Base-by-base conservation (phyloP, 2,888 invertebrate genomes). In the Parelbella ahira region DNA sequence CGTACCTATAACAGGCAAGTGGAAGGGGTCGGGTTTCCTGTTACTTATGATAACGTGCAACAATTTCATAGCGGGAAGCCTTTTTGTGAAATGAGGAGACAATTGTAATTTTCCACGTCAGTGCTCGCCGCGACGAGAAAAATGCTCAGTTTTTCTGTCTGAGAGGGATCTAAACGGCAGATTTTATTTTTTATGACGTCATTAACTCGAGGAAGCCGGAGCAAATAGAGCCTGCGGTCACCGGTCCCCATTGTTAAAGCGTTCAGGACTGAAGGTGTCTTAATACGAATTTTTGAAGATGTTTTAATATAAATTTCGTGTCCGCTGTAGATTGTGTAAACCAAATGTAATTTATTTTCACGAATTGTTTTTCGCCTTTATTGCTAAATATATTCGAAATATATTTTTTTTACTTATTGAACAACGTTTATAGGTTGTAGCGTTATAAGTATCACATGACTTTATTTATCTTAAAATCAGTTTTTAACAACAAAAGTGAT, bases 171-270 rank as follows among this genome's bases (percentile, higher is more conserved):
- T 73, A 51, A 56, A 49, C 66, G 67, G 60, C 60, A 60, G 65
- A 57, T 61, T 66, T 64, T 63, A 66, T 65, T 79, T 81, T 83
- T 81, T 78, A 78, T 75, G 81, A 77, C 70, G 67, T 82, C 79
- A 82, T 83, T 83, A 84, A 75, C 67, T 69, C 48, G 59, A 81
- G 83, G 83, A 84, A 81, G 73, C 63, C 56, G 58, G 67, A 63
- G 68, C 63, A 71, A 75, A 70, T 65, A 68, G 64, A 72, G 68
- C 67, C 68, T 81, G 83, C 71, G 81, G 81, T 82, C 59, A 55
- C 48, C 30, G 47, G 41, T 50, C 3, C 11, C 4, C 19, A 30
- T 19, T 20, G 10, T 4, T n/a, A n/a, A n/a, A n/a, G n/a, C n/a
- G n/a, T n/a, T n/a, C n/a, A n/a, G n/a, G n/a, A n/a, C n/a, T n/a